Base-by-base conservation (phyloP, 2,888 invertebrate species). In the Perizoma flavofasciatum region DNA sequence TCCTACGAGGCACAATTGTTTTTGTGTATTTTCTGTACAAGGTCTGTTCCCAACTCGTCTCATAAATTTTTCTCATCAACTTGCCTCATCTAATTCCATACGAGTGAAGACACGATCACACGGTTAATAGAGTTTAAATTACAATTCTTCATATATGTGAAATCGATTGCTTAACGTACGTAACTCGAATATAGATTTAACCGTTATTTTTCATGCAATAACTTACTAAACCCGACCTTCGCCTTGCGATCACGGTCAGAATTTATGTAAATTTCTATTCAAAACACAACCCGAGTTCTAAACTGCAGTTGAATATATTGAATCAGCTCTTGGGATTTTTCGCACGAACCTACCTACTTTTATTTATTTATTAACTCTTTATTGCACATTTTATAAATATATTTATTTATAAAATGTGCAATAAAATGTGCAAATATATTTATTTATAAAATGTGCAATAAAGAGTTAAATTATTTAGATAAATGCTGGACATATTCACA, bases 161-260 rank as follows among this genome's bases (percentile, higher is more conserved):
- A 49, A 49, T 49, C 40, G 4, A 54, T 59, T 53, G 53, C 53
- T 34, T 39, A 45, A 46, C 40, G 49, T 34, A 49, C 54, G 54
- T 49, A 22, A 59, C 40, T 44, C 39, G 59, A 59, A 59, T 59
- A 53, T 53, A 59, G 43, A 53, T 59, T 45, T 32, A 59, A 53
- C 40, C 22, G 53, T 54, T 59, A 59, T 54, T 59, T 53, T 45
- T 43, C 35, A 49, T 11, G 49, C 35, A n/a, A 40, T 49, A 44
- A 34, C 40, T 52, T 58, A 44, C 22, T 52, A 52, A 46, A 33
- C 33, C 0, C 45, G 39, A 43, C 52, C 59, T 53, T 59, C 53
- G 49, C 9, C 39, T 43, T 45, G 8, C 7, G 43, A 35, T 41
- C 39, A 47, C 9, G 54, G 34, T 53, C 39, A 7, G 22, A 48